These are phyloP conservation scores for Cercopithecus diana DNA, from an alignment of 2,797 vertebrate species.

Conservation along the genomic window DNA sequence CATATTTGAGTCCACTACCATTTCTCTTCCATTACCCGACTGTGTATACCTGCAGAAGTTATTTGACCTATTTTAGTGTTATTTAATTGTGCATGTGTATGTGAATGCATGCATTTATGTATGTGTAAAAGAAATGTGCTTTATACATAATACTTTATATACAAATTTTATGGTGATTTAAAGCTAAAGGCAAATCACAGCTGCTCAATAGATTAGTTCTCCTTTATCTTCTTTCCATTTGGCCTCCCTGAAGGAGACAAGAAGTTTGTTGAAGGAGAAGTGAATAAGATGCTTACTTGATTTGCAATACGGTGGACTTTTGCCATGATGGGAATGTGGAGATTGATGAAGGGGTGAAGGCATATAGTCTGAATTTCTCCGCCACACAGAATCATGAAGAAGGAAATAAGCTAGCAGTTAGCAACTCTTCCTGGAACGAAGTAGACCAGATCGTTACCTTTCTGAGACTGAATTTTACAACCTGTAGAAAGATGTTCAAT, in stretches of 20 bases:
- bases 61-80: not conserved
- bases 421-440: not conserved
- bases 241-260: not conserved
- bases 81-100: not conserved
- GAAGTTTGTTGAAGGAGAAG: not conserved
- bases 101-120: no score
- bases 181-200: not conserved
- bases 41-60: not conserved
- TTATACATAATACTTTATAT: not conserved
- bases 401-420: no score
- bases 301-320: not conserved
- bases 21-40: not conserved
- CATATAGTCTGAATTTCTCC: fast-evolving
- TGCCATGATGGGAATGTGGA: no score
- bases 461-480: not conserved
- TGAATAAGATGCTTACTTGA: not conserved
- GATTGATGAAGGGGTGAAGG: not conserved
- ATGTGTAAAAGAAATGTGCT: not conserved
- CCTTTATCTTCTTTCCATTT: not conserved
- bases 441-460: not conserved
- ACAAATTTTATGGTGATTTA: not conserved
- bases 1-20: not conserved
- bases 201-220: not conserved
- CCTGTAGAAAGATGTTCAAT: not conserved
- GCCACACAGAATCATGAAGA: fast-evolving